Conservation (phyloP, 2,888 invertebrate species). For the Myathropa florea region DNA sequence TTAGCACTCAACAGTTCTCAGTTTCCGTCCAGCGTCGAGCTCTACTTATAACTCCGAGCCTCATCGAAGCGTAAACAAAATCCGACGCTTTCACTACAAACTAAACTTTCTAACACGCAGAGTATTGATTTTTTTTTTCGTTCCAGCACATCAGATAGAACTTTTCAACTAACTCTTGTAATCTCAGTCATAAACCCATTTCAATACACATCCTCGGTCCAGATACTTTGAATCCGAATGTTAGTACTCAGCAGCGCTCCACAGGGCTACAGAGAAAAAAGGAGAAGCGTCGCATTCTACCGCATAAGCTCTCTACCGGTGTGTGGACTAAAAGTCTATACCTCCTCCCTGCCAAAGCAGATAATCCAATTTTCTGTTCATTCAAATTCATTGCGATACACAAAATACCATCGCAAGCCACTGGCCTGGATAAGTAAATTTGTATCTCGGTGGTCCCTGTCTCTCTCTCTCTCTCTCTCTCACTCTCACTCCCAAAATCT, state of each 20-base stretch:
- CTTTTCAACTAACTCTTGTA: constrained; percentile 49
- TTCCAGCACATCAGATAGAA: constrained; percentile 22
- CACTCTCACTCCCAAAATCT: background rate
- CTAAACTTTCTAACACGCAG: background rate
- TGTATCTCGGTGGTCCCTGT: constrained; percentile 2
- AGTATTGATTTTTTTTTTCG: constrained; percentile 7
- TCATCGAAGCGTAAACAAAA: background rate
- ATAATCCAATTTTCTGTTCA: constrained; percentile 70
- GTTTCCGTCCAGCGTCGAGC: background rate
- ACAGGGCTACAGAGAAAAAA: constrained; percentile 7
- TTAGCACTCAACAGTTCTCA: background rate
- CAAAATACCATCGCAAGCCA: constrained; percentile 61
- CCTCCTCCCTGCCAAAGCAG: constrained; percentile 33
- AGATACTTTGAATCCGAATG: constrained; percentile 40
- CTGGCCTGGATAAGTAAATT: constrained; percentile 64
- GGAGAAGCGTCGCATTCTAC: constrained; percentile 14
- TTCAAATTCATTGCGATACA: constrained; percentile 66
- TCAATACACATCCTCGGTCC: constrained; percentile 31
- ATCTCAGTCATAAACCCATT: constrained; percentile 58
- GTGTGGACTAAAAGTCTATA: background rate
- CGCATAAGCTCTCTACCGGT: constrained; percentile 23
- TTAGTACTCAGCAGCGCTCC: background rate
- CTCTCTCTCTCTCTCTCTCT: background rate
- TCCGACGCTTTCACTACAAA: background rate
- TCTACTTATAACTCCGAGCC: background rate